Percentiles rank a stretch among this genome's conserved stretches.
Evolutionary conservation across 2,797 vertebrate genomes (phyloP).

Genomic region (Lophius americanus): DNA sequence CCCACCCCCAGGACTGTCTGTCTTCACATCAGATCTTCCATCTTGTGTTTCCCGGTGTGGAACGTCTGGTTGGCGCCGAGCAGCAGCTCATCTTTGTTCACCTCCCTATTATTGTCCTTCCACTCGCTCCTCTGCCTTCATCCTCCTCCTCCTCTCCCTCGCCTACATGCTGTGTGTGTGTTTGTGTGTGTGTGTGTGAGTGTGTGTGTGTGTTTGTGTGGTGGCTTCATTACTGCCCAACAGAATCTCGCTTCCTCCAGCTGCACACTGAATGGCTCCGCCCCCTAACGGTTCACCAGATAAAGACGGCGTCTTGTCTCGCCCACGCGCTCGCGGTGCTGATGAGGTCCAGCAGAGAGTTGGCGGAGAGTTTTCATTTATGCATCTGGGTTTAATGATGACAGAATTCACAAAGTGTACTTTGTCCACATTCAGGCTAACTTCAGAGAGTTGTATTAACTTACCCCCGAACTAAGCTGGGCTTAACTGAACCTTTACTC

Average conservation of each 20-base stretch:
- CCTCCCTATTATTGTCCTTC: conserved; percentile 2
- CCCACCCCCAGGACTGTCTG: too few relatives aligned
- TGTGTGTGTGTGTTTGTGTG: conserved; percentile 62
- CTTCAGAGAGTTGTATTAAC: too few relatives aligned
- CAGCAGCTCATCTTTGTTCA: too few relatives aligned
- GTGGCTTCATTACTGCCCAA: conserved; percentile 53
- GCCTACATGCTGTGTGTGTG: background rate
- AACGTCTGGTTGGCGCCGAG: background rate
- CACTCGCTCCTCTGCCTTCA: conserved; percentile 25
- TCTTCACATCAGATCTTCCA: background rate
- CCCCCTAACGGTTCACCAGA: conserved; percentile 20
- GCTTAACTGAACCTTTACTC: too few relatives aligned
- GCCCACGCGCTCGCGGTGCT: too few relatives aligned
- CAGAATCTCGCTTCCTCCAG: conserved; percentile 62
- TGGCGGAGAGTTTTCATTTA: background rate
- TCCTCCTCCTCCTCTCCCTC: background rate
- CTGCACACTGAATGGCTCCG: conserved; percentile 33
- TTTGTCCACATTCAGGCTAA: too few relatives aligned
- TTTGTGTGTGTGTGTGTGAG: conserved; percentile 29
- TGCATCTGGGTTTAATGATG: too few relatives aligned
- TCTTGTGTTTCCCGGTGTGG: too few relatives aligned
- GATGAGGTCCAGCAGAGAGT: too few relatives aligned
- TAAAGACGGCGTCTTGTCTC: conserved; percentile 29
- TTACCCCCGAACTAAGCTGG: too few relatives aligned
- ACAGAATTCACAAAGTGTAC: too few relatives aligned